phyloP scores from a whole-genome alignment of 2,113 vertebrate species.

The pig (Sus scrofa) region T2T-Sscrofa CM000818.6:82893001-82893500 shows the following conservation, averaged over 20 bases:
- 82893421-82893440: neutral
- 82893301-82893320: constrained; percentile 11
- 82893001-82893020: constrained; percentile 9
- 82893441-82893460: neutral
- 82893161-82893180: neutral
- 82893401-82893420: neutral
- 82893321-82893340: constrained; percentile 27
- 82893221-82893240: neutral
- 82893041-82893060: neutral
- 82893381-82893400: neutral
- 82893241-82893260: constrained; percentile 19
- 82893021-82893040: neutral
- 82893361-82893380: neutral
- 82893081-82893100: neutral
- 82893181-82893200: neutral
- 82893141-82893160: neutral
- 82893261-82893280: constrained; percentile 58
- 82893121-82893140: neutral
- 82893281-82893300: constrained; percentile 30
- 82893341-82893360: neutral
- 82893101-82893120: neutral
- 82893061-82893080: neutral
- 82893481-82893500: neutral
- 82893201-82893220: neutral
- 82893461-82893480: neutral